Conservation (phyloP, 2,113 vertebrate species). For the Phylloscopus trochiloides region DNA sequence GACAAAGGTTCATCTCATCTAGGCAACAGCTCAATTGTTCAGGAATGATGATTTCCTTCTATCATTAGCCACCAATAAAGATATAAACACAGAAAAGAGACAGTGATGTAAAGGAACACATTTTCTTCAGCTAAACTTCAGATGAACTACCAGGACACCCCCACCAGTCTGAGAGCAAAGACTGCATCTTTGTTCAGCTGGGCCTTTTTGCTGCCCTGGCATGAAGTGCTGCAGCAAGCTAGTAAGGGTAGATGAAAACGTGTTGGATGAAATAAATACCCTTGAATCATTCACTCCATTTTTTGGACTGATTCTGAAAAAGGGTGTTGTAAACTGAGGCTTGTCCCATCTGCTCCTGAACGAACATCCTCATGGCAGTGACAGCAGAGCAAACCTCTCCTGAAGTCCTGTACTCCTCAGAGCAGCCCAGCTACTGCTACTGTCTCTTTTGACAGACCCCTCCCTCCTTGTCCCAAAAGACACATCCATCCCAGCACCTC, state of each 20-base stretch:
- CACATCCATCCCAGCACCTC: not conserved
- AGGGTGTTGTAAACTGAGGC: not conserved
- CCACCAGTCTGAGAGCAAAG: not conserved
- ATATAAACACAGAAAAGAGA: not conserved
- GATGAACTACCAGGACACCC: not conserved
- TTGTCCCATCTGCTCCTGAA: not conserved
- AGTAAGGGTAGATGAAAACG: not conserved
- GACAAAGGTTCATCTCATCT: not conserved
- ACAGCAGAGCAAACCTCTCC: not conserved
- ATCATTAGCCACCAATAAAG: not conserved
- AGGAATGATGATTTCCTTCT: fast-evolving
- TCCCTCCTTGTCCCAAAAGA: not conserved
- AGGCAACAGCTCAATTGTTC: not conserved
- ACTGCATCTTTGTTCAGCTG: not conserved
- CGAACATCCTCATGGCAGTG: fast-evolving
- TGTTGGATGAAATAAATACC: not conserved
- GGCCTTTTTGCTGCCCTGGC: not conserved
- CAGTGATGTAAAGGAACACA: fast-evolving
- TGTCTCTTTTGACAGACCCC: not conserved
- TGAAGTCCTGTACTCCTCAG: not conserved
- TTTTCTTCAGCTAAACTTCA: not conserved
- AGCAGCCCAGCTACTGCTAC: not conserved
- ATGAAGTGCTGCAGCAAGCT: not conserved
- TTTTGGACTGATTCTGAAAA: not conserved
- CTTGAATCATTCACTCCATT: not conserved